Evolutionary conservation across 1,140 invertebrate species (phyloP), one percentile per base, ranked within the genome.

Genomic region (Kradibia gibbosae): DNA sequence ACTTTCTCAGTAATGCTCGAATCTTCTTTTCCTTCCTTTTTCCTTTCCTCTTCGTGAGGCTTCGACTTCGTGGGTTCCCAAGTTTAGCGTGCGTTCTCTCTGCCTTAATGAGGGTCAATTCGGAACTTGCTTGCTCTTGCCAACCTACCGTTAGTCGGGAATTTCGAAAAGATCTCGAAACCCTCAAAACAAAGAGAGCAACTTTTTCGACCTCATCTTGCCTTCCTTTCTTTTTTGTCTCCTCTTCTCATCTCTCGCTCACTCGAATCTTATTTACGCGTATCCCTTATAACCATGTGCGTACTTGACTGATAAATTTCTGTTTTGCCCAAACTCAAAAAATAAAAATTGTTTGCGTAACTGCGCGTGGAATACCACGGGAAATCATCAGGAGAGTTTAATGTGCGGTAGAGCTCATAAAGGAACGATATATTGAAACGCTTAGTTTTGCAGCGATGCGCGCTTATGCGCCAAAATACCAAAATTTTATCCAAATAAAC

Each of bases 101-200:
- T 70, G 77, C 25, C 50, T 81, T 81, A 84, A 84, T 78, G 78
- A 82, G 70, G 50, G 77, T 31, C 53, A 83, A 79, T 82, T 48
- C 60, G 10, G n/a, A 34, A 50, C 53, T 75, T 65, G 0, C 60
- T 65, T 36, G 31, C 50, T 45, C 70, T 36, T 45, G 31, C 11
- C 31, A 15, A 45, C 28, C 57, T 50, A 76, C 39, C 36, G 74
- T 76, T 76, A 76, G 15, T 57, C 45, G 25, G 25, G 45, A 78
- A 50, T 78, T 78, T 78, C 45, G 75, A 78, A 65, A 62, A 76
- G 15, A 48, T 25, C 74, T 28, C 55, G 25, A 50, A 73, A 42
- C 13, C 13, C 17, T 50, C 42, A 78, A 78, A 78, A 78, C 60
- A 78, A 78, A 67, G 28, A n/a, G 62, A 78, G 28, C 20, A 42